These are phyloP conservation scores for Hoplodrina ambigua DNA, from an alignment of 2,888 invertebrate genomes.

Conservation along the genomic window DNA sequence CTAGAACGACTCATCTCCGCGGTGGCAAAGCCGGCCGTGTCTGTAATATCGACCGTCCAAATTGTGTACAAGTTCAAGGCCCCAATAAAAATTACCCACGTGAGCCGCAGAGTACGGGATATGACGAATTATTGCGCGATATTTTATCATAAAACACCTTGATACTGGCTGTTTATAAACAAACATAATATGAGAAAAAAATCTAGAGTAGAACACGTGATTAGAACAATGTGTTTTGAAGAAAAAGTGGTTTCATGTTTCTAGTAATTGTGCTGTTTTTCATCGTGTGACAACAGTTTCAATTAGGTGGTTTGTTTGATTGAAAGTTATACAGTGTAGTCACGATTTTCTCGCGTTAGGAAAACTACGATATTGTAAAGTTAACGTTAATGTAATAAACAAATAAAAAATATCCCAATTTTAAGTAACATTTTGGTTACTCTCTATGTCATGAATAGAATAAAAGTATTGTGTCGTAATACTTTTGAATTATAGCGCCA, in stretches of 20 bases:
- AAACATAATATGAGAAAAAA: constrained; percentile 31
- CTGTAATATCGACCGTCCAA: constrained; percentile 88
- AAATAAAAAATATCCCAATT: neutral
- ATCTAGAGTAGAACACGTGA: constrained; percentile 38
- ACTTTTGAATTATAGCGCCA: constrained; percentile 51
- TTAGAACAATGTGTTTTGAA: constrained; percentile 46
- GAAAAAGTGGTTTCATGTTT: constrained; percentile 48
- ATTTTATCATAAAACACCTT: constrained; percentile 65
- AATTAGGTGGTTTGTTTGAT: constrained; percentile 48
- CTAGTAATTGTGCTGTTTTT: constrained; percentile 47
- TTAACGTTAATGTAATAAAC: neutral
- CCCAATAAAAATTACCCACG: constrained; percentile 86
- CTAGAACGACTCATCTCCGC: constrained; percentile 73
- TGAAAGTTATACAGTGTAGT: constrained; percentile 41
- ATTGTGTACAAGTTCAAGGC: constrained; percentile 88
- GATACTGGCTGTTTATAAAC: constrained; percentile 68
- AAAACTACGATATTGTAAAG: constrained; percentile 14
- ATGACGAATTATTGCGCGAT: constrained; percentile 73
- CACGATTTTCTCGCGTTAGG: constrained; percentile 38
- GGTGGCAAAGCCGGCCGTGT: constrained; percentile 72
- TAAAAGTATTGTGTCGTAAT: constrained; percentile 51
- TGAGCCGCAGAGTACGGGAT: constrained; percentile 76
- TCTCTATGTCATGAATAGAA: constrained; percentile 29
- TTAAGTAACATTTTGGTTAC: neutral
- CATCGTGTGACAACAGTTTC: constrained; percentile 57